phyloP scores from a whole-genome alignment of 2,113 vertebrate genomes.

The Varanus salvator region DNA sequence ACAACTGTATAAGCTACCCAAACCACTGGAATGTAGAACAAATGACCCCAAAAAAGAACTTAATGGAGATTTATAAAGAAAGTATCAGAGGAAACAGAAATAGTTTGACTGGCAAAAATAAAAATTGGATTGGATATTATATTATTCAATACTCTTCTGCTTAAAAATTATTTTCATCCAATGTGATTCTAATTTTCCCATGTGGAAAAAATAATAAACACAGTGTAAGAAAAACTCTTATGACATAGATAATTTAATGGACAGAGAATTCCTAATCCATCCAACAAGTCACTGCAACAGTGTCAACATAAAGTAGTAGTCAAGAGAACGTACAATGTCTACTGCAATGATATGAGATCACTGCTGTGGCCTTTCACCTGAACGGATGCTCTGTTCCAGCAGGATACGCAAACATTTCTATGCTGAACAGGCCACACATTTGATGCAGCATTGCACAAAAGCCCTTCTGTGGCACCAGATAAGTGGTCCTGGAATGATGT shows the following conservation, averaged over 20 bases:
- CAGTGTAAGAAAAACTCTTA: not conserved
- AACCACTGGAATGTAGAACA: not conserved
- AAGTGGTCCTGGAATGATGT: not conserved
- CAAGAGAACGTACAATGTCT: not conserved
- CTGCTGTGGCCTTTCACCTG: not conserved
- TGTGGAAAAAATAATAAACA: not conserved
- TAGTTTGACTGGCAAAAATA: not conserved
- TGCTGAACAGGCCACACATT: not conserved
- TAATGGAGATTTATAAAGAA: slow-evolving; percentile 15
- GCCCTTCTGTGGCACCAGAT: not conserved
- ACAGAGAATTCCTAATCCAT: not conserved
- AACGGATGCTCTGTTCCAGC: not conserved
- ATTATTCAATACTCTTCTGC: not conserved
- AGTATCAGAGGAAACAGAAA: not conserved
- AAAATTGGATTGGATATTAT: not conserved
- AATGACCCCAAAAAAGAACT: not conserved
- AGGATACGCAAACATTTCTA: not conserved
- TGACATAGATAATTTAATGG: not conserved
- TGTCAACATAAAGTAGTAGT: not conserved
- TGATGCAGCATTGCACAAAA: not conserved
- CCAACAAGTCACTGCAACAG: not conserved
- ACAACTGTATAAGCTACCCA: not conserved
- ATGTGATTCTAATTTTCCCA: not conserved
- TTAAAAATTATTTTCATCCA: not conserved
- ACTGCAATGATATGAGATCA: not conserved